A percentile compares a stretch with the other conserved stretches of the same genome.
These are phyloP conservation scores for Plutomurus gul DNA, from an alignment of 1,140 invertebrate species.

Conservation along the genomic window DNA sequence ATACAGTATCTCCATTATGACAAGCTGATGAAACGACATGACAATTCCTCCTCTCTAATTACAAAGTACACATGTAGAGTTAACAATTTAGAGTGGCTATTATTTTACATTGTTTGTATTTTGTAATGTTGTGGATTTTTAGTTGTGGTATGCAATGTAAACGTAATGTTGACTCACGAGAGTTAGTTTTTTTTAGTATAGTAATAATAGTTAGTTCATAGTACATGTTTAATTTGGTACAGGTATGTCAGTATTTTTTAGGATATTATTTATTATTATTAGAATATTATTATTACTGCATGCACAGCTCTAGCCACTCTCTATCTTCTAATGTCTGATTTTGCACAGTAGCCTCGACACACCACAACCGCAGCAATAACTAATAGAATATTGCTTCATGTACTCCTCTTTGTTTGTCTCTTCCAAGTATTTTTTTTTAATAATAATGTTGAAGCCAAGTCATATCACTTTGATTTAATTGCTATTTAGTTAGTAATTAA, in stretches of 20 bases:
- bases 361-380: neutral
- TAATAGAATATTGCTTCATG: neutral
- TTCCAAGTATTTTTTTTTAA: neutral
- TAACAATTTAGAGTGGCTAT: conserved; percentile 7
- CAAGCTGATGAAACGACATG: conserved; percentile 8
- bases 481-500: no score
- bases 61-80: conserved; percentile 13
- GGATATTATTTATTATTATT: no score
- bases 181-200: no score
- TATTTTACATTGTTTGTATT: neutral
- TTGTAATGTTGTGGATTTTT: neutral
- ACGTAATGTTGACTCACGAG: no score
- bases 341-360: neutral
- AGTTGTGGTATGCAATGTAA: neutral
- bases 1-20: conserved; percentile 12
- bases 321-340: neutral
- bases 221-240: no score
- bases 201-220: no score
- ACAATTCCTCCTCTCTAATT: neutral
- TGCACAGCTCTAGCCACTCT: no score
- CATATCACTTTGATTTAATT: no score
- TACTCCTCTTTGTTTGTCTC: no score
- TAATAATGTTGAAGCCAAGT: neutral
- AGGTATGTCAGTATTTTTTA: no score
- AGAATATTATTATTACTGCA: no score